These are phyloP conservation scores for Chloromyia formosa DNA, from an alignment of 2,888 invertebrate genomes.

Conservation along the genomic window DNA sequence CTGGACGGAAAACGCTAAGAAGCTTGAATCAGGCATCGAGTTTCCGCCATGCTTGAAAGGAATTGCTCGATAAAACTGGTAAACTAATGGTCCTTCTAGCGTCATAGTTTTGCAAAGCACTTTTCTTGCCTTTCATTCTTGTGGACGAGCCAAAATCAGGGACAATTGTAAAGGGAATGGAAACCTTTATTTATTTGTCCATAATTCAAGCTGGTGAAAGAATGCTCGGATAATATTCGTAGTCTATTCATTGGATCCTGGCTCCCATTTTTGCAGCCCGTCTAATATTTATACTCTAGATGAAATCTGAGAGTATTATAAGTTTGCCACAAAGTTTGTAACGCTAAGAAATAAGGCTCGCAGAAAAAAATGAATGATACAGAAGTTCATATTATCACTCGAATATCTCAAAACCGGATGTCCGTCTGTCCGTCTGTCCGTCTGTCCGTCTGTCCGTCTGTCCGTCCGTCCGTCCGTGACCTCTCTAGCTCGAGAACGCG, in stretches of 20 bases:
- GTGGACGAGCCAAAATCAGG: not conserved
- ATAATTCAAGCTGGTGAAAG: conserved; percentile 48
- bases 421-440: no score
- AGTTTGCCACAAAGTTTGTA: no score
- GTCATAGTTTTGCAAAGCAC: conserved; percentile 36
- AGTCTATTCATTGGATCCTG: conserved; percentile 22
- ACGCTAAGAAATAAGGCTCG: no score
- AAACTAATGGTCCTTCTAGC: conserved; percentile 46
- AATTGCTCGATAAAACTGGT: conserved; percentile 26
- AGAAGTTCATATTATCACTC: no score
- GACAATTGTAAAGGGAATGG: conserved; percentile 44
- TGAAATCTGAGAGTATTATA: no score
- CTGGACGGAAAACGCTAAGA: not conserved
- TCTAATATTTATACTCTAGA: no score
- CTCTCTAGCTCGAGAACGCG: no score
- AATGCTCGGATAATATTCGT: conserved; percentile 33
- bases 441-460: no score
- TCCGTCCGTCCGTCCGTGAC: no score
- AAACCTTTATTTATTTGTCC: conserved; percentile 44
- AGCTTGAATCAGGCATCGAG: conserved; percentile 5
- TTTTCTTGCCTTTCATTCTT: conserved; percentile 36
- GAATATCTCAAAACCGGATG: no score
- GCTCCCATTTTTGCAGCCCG: no score
- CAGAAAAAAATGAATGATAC: no score
- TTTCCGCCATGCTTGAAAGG: conserved; percentile 33